Evolutionary conservation across 1,140 invertebrate species (phyloP), one percentile per base, ranked within the genome.

Genomic region (Drosophila bipectinata): DNA sequence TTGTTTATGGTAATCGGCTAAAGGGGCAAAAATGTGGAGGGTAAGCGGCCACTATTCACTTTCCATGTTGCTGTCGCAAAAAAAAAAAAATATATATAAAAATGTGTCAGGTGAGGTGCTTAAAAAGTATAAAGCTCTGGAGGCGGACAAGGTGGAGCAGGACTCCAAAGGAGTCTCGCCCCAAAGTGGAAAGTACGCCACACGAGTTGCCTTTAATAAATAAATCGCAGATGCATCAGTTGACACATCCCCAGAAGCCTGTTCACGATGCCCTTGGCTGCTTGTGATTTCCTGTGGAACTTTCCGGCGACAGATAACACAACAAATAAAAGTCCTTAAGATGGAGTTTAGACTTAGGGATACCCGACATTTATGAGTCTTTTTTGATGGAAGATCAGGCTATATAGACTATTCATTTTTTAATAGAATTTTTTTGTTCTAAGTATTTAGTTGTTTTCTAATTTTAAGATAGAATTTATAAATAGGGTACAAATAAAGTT

Each of bases 211-310:
- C 52, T 73, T 82, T 87, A 87, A 85, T 85, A 85, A 87, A 81
- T 77, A 88, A 78, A 87, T 87, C 78, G 78, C 79, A 78, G 78
- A 69, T 79, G 71, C 74, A 88, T 75, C 82, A 79, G 71, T 82
- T 85, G 78, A 59, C 51, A 64, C 66, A 53, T 72, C 44, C 62
- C 56, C 62, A 39, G 62, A 49, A 51, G 81, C 54, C 83, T 60
- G 55, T 49, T 55, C 61, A 78, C 82, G 76, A 87, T 87, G 61
- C 53, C 71, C 71, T 66, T 68, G 66, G 75, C 78, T 62, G 75
- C 77, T 63, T 74, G 69, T 87, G 81, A 87, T 87, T 87, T 82
- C 64, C 71, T 85, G 78, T 64, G 82, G 78, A 78, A 79, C 55
- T 66, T 75, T 14, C 54, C 39, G 47, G 62, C 60, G 60, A 57